These are phyloP conservation scores for Rhyacophila brunnea DNA, from an alignment of 1,140 invertebrate genomes.

Conservation along the genomic window DNA sequence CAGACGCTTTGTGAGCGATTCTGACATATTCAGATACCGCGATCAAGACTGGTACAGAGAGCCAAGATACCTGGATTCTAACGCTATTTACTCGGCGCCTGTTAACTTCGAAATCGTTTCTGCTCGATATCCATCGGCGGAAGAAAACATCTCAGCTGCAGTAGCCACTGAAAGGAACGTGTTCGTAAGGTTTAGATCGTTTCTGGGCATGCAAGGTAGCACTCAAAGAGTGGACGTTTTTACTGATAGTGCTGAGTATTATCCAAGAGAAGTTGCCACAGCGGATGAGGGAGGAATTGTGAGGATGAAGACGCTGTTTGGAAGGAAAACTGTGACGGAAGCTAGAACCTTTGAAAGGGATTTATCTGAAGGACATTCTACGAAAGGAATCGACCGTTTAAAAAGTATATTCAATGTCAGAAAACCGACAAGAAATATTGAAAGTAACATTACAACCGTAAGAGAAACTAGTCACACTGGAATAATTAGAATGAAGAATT, in stretches of 20 bases:
- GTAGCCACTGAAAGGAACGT: constrained; percentile 13
- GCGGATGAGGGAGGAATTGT: constrained; percentile 8
- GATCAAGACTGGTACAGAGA: constrained; percentile 29
- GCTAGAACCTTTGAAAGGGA: not conserved
- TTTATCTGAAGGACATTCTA: not conserved
- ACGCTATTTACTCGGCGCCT: constrained; percentile 3
- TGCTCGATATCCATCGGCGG: constrained; percentile 14
- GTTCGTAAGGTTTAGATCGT: constrained; percentile 22
- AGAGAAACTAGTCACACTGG: not conserved
- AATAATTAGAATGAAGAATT: constrained; percentile 25
- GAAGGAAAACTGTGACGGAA: not conserved
- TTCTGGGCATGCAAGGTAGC: constrained; percentile 23
- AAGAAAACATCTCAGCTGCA: constrained; percentile 20
- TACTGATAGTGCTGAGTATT: constrained; percentile 3
- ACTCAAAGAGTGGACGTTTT: constrained; percentile 21
- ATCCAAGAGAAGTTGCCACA: not conserved
- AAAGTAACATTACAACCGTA: not conserved
- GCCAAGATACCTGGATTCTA: constrained; percentile 12
- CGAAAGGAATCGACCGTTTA: constrained; percentile 9
- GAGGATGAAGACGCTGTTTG: constrained; percentile 12
- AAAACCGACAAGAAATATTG: constrained; percentile 3
- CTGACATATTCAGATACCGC: constrained; percentile 26
- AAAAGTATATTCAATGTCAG: constrained; percentile 22
- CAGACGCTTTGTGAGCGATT: constrained; percentile 28
- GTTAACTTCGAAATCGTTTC: constrained; percentile 9